Evolutionary conservation across 2,888 invertebrate species (phyloP).

Genomic region (Caenorhabditis imperialis): DNA sequence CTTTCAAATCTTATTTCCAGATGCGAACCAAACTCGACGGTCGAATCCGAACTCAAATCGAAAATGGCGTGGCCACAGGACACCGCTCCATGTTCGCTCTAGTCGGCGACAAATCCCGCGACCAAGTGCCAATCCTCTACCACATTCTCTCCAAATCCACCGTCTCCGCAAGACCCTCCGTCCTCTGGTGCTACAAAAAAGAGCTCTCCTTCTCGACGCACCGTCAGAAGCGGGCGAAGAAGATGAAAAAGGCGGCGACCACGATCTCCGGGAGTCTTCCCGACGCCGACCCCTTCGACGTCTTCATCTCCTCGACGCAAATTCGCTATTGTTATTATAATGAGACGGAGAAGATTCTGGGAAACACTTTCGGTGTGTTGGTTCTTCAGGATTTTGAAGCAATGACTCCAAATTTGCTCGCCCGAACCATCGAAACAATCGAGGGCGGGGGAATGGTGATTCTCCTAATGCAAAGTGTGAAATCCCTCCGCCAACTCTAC

Average conservation of each 20-base stretch:
- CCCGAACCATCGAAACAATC: conserved; percentile 96
- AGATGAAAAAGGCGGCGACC: conserved; percentile 87
- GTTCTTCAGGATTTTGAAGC: conserved; percentile 98
- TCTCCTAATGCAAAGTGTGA: conserved; percentile 88
- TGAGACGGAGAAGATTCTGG: conserved; percentile 96
- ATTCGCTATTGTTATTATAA: conserved; percentile 97
- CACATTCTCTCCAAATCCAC: conserved; percentile 96
- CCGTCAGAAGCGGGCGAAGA: conserved; percentile 91
- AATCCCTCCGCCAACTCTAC: conserved; percentile 92
- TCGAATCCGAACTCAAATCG: conserved; percentile 92
- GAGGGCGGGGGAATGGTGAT: conserved; percentile 93
- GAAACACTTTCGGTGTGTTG: conserved; percentile 96
- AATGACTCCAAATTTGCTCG: conserved; percentile 94
- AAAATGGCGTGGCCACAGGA: conserved; percentile 92
- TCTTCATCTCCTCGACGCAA: conserved; percentile 94
- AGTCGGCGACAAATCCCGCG: conserved; percentile 94
- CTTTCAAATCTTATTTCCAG: not conserved
- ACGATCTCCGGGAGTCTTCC: conserved; percentile 84
- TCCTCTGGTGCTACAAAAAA: conserved; percentile 99
- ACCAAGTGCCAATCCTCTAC: conserved; percentile 96
- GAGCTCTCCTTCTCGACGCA: conserved; percentile 92
- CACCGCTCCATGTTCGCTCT: conserved; percentile 95
- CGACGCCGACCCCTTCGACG: conserved; percentile 95
- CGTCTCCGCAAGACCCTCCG: conserved; percentile 91
- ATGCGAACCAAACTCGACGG: conserved; percentile 94